Conservation (phyloP, 2,888 invertebrate species). For the Eupithecia insigniata region DNA sequence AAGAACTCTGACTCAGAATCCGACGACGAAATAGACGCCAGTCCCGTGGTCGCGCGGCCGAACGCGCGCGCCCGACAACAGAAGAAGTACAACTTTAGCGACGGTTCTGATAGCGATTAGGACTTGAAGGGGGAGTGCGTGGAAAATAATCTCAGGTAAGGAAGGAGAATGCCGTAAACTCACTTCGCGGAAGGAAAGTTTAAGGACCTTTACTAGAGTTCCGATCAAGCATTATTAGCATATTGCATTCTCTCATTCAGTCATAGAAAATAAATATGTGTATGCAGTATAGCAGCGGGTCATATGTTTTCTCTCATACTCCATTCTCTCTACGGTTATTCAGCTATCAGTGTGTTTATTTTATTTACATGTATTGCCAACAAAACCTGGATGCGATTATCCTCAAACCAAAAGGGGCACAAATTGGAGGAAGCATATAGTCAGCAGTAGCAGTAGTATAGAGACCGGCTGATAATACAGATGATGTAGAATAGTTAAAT, state of each 20-base stretch:
- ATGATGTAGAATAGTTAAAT: no score
- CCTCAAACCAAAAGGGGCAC: not conserved
- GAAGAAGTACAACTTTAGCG: slow-evolving; percentile 41
- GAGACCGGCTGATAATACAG: no score
- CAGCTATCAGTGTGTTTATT: not conserved
- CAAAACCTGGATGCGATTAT: not conserved
- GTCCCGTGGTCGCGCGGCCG: slow-evolving; percentile 34
- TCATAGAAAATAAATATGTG: no score
- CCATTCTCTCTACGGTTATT: no score
- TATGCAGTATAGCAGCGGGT: no score
- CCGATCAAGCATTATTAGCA: no score
- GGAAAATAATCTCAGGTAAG: slow-evolving; percentile 23
- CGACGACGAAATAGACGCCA: slow-evolving; percentile 40
- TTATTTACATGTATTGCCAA: not conserved
- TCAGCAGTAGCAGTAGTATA: no score
- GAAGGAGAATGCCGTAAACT: not conserved
- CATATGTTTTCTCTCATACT: no score
- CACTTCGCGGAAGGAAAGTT: no score
- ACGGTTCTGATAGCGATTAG: slow-evolving; percentile 10
- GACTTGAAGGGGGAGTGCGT: not conserved
- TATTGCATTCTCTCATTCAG: no score
- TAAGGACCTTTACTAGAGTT: no score
- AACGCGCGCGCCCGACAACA: slow-evolving; percentile 57
- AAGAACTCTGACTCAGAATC: slow-evolving; percentile 67
- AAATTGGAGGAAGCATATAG: no score